phyloP scores from a whole-genome alignment of 2,113 vertebrate genomes.

The Taxidea taxus region DNA sequence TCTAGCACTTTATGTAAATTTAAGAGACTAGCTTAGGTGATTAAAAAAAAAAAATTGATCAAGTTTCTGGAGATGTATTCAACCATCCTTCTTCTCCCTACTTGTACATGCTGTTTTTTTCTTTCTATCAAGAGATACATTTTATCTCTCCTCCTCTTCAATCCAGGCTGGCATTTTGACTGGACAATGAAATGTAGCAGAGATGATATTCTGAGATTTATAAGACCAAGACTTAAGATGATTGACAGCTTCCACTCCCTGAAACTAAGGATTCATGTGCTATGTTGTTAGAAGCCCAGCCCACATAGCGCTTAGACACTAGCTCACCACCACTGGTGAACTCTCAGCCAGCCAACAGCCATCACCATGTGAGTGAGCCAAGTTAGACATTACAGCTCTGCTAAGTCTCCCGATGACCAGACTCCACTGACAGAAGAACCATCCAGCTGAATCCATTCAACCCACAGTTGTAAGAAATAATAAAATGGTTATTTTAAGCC shows the following conservation, averaged over 20 bases:
- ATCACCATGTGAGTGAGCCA: not conserved
- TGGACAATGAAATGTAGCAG: not conserved
- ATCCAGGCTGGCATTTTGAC: not conserved
- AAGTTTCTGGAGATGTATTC: not conserved
- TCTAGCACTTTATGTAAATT: not conserved
- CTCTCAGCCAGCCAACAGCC: not conserved
- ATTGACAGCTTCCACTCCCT: not conserved
- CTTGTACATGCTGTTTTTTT: not conserved
- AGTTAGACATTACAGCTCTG: slow-evolving; percentile 22
- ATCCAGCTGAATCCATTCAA: not conserved
- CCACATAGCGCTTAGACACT: not conserved
- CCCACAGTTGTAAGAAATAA: not conserved
- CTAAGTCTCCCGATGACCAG: not conserved
- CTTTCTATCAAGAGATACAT: not conserved
- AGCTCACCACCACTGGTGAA: not conserved
- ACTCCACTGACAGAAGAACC: not conserved
- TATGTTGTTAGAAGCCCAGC: not conserved
- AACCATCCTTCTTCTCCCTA: not conserved
- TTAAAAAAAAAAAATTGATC: not conserved
- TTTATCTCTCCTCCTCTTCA: not conserved
- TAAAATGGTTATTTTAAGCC: not conserved
- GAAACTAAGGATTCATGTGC: not conserved
- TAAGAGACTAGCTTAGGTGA: not conserved
- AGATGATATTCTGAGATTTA: not conserved
- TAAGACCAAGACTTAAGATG: not conserved